Evolutionary conservation across 2,888 invertebrate genomes (phyloP).

Genomic region (Noctua comes): DNA sequence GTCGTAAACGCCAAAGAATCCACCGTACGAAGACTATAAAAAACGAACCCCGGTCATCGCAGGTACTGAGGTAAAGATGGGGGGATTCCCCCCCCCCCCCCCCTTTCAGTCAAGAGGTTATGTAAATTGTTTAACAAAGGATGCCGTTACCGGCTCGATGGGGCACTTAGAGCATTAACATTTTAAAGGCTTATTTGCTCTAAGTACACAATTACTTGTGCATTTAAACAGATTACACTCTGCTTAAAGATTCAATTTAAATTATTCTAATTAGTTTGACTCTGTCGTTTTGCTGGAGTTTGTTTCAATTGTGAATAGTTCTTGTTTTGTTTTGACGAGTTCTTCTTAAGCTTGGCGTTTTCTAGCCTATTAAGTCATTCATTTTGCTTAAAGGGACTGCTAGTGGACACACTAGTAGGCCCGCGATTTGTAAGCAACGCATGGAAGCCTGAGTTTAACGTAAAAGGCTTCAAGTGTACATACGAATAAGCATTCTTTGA

Average conservation of each 20-base stretch:
- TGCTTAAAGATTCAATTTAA: conserved; percentile 72
- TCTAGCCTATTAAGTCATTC: neutral
- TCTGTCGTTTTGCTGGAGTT: conserved; percentile 40
- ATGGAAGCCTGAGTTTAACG: neutral
- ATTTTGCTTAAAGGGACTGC: neutral
- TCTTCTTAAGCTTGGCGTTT: conserved; percentile 16
- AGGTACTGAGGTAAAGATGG: conserved; percentile 11
- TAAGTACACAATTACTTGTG: conserved; percentile 86
- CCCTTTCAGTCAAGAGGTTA: conserved; percentile 68
- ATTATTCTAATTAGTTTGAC: conserved; percentile 79
- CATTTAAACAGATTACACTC: conserved; percentile 84
- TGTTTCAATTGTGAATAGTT: conserved; percentile 49
- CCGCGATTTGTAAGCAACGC: neutral
- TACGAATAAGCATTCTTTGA: neutral
- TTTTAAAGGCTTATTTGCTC: conserved; percentile 86
- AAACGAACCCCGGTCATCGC: conserved; percentile 25
- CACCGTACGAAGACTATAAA: conserved; percentile 26
- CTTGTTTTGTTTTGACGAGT: conserved; percentile 18
- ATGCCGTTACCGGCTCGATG: conserved; percentile 79
- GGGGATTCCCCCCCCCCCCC: neutral
- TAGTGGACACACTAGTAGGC: neutral
- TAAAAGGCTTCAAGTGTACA: neutral
- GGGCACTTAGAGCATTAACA: conserved; percentile 86
- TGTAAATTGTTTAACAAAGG: conserved; percentile 87
- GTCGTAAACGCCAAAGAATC: conserved; percentile 43